Evolutionary conservation across 2,113 vertebrate species (phyloP).

Genomic region (Axis porcinus): DNA sequence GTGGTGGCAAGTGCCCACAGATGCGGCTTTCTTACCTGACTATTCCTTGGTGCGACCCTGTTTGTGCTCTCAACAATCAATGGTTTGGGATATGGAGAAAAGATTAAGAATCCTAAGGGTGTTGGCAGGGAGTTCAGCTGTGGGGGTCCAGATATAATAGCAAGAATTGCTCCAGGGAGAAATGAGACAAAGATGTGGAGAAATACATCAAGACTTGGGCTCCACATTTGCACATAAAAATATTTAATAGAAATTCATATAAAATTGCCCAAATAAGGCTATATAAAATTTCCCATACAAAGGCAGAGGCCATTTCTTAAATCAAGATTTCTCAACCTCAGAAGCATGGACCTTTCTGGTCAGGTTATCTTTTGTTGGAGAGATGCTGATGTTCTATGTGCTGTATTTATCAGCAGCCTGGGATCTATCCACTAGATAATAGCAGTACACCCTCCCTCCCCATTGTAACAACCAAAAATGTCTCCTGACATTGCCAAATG

Average conservation of each 20-base stretch:
- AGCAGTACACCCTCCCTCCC: background rate
- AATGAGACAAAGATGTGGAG: background rate
- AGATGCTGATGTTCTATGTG: background rate
- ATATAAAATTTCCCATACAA: background rate
- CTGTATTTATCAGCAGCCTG: background rate
- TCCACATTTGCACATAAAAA: background rate
- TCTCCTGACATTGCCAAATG: background rate
- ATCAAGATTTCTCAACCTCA: background rate
- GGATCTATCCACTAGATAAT: background rate
- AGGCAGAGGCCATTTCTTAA: conserved; percentile 1
- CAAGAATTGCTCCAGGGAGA: background rate
- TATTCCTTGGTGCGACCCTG: background rate
- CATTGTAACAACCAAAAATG: background rate
- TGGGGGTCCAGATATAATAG: background rate
- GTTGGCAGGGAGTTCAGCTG: background rate
- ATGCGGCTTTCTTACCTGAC: background rate
- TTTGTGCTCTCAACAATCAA: background rate
- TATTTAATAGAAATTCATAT: background rate
- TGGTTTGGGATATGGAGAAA: background rate
- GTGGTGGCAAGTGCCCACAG: background rate
- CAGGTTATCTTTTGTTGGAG: background rate
- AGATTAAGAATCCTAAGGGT: background rate
- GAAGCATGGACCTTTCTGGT: background rate
- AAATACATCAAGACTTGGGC: background rate
- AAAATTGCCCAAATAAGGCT: background rate